These are phyloP conservation scores for Drosophila testacea DNA, from an alignment of 2,888 invertebrate genomes.

Conservation along the genomic window DNA sequence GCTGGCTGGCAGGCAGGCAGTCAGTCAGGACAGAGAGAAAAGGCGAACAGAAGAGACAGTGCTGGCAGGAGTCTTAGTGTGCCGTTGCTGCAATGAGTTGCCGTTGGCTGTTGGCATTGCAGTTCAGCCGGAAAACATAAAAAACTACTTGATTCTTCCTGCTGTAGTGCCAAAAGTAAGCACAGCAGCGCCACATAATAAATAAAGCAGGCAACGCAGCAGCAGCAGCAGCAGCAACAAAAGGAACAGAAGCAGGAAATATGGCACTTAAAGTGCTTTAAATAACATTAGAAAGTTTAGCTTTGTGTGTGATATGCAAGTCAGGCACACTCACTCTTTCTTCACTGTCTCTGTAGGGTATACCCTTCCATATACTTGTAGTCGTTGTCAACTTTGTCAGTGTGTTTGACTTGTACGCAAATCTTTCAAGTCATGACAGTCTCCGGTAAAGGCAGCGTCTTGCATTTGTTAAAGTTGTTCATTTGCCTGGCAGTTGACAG, in stretches of 20 bases:
- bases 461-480: conserved; percentile 79
- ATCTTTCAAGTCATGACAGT: conserved; percentile 78
- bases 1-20: conserved; percentile 22
- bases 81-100: conserved; percentile 56
- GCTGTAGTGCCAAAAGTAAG: conserved; percentile 78
- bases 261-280: conserved; percentile 81
- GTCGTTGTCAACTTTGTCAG: conserved; percentile 72
- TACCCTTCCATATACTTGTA: conserved; percentile 13
- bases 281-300: conserved; percentile 80
- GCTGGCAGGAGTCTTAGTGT: conserved; percentile 26
- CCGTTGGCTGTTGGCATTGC: conserved; percentile 76
- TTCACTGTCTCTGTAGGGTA: conserved; percentile 5
- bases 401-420: conserved; percentile 75
- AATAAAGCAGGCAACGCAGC: conserved; percentile 65
- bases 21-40: conserved; percentile 17
- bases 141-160: conserved; percentile 81
- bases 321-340: neutral
- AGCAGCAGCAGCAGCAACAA: conserved; percentile 25
- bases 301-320: conserved; percentile 42
- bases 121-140: conserved; percentile 81
- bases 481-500: conserved; percentile 76
- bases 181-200: conserved; percentile 77
- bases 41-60: conserved; percentile 7
- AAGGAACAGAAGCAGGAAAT: conserved; percentile 64
- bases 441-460: conserved; percentile 55